These are phyloP conservation scores for Lysiphlebus fabarum DNA, from an alignment of 1,140 invertebrate genomes.

Conservation along the genomic window DNA sequence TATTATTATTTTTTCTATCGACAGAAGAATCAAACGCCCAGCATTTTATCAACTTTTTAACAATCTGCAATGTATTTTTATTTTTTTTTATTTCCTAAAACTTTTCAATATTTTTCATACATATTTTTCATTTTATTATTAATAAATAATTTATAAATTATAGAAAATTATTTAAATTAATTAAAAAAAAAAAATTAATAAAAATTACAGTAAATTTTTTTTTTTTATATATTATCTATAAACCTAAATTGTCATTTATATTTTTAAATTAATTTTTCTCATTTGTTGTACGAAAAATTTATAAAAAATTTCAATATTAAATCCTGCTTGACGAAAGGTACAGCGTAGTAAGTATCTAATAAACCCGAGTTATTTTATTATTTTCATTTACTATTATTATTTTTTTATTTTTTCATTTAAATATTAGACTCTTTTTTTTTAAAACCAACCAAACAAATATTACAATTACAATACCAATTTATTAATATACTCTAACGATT, in stretches of 20 bases:
- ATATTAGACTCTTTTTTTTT: conserved; percentile 49
- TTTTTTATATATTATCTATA: background rate
- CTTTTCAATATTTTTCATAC: background rate
- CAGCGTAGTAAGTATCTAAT: conserved; percentile 56
- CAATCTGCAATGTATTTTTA: background rate
- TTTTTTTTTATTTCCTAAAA: conserved; percentile 4
- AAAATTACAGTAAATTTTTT: background rate
- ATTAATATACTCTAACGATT: conserved; percentile 56
- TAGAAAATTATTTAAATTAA: conserved; percentile 5
- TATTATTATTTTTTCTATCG: background rate
- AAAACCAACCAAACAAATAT: conserved; percentile 55
- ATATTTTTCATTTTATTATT: background rate
- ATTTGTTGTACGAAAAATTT: background rate
- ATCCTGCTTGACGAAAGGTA: conserved; percentile 53
- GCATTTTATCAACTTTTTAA: conserved; percentile 7
- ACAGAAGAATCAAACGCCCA: conserved; percentile 11
- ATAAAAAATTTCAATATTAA: conserved; percentile 7
- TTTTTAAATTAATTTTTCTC: background rate
- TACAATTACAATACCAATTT: conserved; percentile 54
- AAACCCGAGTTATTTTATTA: conserved; percentile 47
- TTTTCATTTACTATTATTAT: conserved; percentile 1
- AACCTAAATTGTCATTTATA: background rate
- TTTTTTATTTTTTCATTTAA: background rate
- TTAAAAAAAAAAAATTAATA: background rate
- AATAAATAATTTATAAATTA: background rate